A percentile compares a stretch with the other conserved stretches of the same genome.
These are phyloP conservation scores for Dasypogon diadema DNA, from an alignment of 2,888 invertebrate species.

Conservation along the genomic window DNA sequence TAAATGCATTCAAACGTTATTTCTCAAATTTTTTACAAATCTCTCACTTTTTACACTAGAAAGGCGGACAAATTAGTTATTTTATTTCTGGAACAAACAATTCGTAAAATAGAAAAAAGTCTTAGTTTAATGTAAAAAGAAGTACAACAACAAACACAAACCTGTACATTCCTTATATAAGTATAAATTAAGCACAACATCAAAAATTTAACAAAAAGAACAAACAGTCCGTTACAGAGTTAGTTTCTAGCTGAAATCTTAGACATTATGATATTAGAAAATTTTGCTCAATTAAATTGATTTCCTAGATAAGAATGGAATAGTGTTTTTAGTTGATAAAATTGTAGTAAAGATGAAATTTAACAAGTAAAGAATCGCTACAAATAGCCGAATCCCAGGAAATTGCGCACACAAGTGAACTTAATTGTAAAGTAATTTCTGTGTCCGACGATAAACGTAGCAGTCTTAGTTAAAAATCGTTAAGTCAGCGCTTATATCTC, in stretches of 20 bases:
- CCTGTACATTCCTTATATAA: slow-evolving; percentile 31
- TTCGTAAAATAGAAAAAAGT: background rate
- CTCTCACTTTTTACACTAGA: slow-evolving; percentile 22
- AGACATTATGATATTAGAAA: slow-evolving; percentile 6
- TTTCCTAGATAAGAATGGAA: background rate
- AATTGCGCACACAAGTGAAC: background rate
- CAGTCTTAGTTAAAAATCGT: slow-evolving; percentile 47
- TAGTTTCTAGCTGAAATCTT: background rate
- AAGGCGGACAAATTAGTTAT: slow-evolving; percentile 27
- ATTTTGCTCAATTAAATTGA: background rate
- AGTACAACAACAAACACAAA: slow-evolving; percentile 40
- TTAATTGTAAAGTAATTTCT: slow-evolving; percentile 10
- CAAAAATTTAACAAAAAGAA: slow-evolving; percentile 31
- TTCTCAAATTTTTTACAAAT: slow-evolving; percentile 16
- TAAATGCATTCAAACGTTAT: slow-evolving; percentile 39
- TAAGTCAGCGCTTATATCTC: slow-evolving; percentile 9
- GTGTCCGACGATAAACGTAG: slow-evolving; percentile 36
- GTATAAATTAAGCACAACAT: slow-evolving; percentile 48
- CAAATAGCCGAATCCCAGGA: background rate
- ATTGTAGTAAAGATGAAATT: background rate
- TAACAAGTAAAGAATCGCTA: background rate
- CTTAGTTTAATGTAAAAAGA: slow-evolving; percentile 10
- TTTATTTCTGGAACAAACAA: background rate
- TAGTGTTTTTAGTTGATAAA: background rate
- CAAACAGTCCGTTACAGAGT: slow-evolving; percentile 1